Percentiles rank a stretch among this genome's conserved stretches.
Evolutionary conservation across 64 coral and sea anemone genomes (phyloP).

Genomic region (Hydrozoanthus tunicans): DNA sequence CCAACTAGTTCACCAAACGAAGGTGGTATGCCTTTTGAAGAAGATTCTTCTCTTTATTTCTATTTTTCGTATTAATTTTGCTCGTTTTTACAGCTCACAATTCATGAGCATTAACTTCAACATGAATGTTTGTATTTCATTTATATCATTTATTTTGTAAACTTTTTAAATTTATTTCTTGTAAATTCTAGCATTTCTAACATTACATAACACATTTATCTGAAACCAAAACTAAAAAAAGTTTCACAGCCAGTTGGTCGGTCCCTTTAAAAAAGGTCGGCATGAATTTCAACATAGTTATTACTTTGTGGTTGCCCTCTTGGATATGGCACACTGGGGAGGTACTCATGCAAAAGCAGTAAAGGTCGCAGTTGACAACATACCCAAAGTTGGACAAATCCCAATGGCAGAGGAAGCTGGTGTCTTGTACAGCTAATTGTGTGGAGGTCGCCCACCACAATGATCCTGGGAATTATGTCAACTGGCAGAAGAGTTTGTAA

Average conservation of each 20-base stretch:
- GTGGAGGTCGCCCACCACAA: too few species aligned
- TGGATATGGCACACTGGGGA: constrained; percentile 54
- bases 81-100: too few species aligned
- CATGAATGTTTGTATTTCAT: too few species aligned
- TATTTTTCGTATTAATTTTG: too few species aligned
- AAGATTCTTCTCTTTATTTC: too few species aligned
- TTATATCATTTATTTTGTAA: too few species aligned
- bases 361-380: constrained; percentile 18
- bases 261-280: constrained; percentile 1
- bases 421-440: constrained; percentile 31
- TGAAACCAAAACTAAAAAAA: not conserved
- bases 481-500: not conserved
- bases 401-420: constrained; percentile 8
- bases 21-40: too few species aligned
- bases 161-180: too few species aligned
- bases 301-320: constrained; percentile 51
- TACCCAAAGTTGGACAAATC: constrained; percentile 17
- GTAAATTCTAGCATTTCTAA: too few species aligned
- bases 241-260: not conserved
- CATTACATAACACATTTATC: not conserved
- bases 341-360: constrained; percentile 26
- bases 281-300: constrained; percentile 12
- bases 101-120: too few species aligned
- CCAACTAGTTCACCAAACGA: too few species aligned
- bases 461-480: too few species aligned